Evolutionary conservation across 2,113 vertebrate genomes (phyloP), one percentile per base, ranked within the genome.

Genomic region (Ageneiosus marmoratus): DNA sequence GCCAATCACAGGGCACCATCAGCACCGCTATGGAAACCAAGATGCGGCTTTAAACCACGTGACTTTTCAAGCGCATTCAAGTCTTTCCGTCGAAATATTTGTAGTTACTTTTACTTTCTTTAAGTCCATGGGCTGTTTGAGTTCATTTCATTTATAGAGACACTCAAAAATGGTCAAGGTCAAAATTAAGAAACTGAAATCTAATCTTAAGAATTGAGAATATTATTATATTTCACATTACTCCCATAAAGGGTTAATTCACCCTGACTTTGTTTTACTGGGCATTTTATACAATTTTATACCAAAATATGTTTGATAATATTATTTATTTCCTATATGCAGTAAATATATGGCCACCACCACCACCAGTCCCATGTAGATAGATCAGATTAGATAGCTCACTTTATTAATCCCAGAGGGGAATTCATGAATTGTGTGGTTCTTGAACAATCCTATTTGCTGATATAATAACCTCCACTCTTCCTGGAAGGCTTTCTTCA

Each of bases 11-110:
- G 32, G 0, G 18, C 69, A 11, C 0, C 0, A 76, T 74, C 53
- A 91, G 93, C 89, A 91, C 53, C 88, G 86, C 91, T 86, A 93
- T 92, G 84, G 89, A 74, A 92, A 93, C 91, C 88, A 83, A 79
- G 80, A 84, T 80, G 90, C 86, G 70, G 86, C 83, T 87, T 88
- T 89, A 86, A 74, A 88, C 32, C 91, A 92, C 83, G 89, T 92
- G 90, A 92, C 55, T 12, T 32, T 41, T 7, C 16, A 18, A 78
- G 22, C 22, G 0, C 15, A 3, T 5, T 34, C 9, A n/a, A n/a
- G n/a, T n/a, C n/a, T n/a, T n/a, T n/a, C n/a, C n/a, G n/a, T n/a
- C n/a, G n/a, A n/a, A n/a, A n/a, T n/a, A n/a, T 48, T 48, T 3
- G 48, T 15, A 41, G n/a, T n/a, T n/a, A n/a, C 46, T 46, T 11